Percentiles rank a stretch among this genome's conserved stretches.
Evolutionary conservation across 2,113 vertebrate species (phyloP).

Genomic region (Hystrix brachyura): DNA sequence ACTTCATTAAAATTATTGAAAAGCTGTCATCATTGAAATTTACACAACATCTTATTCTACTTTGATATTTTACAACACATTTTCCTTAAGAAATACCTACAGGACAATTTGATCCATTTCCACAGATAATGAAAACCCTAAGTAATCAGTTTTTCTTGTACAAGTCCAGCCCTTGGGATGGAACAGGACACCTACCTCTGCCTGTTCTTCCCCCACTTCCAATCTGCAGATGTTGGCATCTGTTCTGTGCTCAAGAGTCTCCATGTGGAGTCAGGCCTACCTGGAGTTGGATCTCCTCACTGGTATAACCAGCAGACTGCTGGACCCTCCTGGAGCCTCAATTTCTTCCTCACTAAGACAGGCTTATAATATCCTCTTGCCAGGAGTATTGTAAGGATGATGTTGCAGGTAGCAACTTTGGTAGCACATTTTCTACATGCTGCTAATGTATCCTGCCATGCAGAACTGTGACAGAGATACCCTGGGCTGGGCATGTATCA

Average conservation of each 20-base stretch:
- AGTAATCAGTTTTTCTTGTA: background rate
- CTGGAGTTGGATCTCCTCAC: too few species aligned
- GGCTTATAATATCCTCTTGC: background rate
- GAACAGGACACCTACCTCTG: too few species aligned
- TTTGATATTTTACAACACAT: background rate
- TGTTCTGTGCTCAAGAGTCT: rapidly evolving
- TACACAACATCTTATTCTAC: background rate
- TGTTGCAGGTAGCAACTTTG: background rate
- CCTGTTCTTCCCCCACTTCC: background rate
- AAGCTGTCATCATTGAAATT: background rate
- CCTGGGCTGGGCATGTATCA: background rate
- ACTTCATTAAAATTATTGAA: background rate
- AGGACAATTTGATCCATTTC: background rate
- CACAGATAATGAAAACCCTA: background rate
- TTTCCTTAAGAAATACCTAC: background rate
- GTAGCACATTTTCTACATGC: rapidly evolving
- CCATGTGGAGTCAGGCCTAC: rapidly evolving
- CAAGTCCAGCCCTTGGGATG: too few species aligned
- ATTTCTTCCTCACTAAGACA: background rate
- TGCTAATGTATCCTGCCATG: too few species aligned
- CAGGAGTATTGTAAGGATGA: background rate
- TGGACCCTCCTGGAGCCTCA: background rate
- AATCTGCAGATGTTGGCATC: background rate
- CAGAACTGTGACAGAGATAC: background rate
- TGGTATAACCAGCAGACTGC: rapidly evolving